phyloP scores from a whole-genome alignment of 2,797 vertebrate species.

The Dromococcyx pavoninus region DNA sequence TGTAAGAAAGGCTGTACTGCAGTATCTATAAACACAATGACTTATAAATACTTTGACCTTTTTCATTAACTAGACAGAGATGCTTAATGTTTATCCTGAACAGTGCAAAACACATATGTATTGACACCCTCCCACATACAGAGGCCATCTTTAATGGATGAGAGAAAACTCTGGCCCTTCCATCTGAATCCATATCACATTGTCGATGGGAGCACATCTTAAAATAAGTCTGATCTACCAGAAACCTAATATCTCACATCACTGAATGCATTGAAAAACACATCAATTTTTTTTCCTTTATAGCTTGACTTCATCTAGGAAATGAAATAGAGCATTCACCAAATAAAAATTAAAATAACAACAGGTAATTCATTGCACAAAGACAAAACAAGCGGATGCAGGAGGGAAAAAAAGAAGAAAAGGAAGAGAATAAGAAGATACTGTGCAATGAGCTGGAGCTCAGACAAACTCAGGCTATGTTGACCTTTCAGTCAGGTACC shows the following conservation, averaged over 20 bases:
- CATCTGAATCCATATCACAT: not conserved
- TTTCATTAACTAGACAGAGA: not conserved
- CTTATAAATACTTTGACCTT: not conserved
- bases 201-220: not conserved
- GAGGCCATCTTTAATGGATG: not conserved
- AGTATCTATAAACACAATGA: not conserved
- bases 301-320: not conserved
- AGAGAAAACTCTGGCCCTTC: not conserved
- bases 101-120: not conserved
- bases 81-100: not conserved
- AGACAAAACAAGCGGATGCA: not conserved
- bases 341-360: not conserved
- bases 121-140: not conserved
- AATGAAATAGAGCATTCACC: not conserved
- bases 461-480: not conserved
- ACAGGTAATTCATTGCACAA: not conserved
- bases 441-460: not conserved
- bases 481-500: not conserved
- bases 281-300: not conserved
- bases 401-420: not conserved
- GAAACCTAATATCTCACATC: not conserved
- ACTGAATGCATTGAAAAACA: not conserved
- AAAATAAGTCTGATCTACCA: not conserved
- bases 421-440: not conserved
- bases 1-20: not conserved